phyloP scores from a whole-genome alignment of 2,797 vertebrate genomes.

The Pangasius mekongensis region DNA sequence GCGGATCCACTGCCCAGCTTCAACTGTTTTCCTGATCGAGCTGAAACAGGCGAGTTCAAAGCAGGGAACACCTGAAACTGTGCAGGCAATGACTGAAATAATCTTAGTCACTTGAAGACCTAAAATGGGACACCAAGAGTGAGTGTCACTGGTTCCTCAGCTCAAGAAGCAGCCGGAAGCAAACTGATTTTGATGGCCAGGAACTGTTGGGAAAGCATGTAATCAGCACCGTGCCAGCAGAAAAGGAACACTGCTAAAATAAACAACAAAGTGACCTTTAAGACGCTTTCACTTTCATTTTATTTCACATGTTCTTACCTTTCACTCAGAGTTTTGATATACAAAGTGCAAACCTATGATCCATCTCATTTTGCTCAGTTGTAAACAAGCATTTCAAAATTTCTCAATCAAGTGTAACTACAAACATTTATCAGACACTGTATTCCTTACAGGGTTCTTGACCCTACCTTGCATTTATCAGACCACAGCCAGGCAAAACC shows the following conservation, averaged over 20 bases:
- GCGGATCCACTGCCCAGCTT: background rate
- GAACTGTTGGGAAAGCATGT: background rate
- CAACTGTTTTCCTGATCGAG: background rate
- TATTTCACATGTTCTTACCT: slow-evolving; percentile 20
- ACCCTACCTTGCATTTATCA: background rate
- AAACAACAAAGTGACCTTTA: slow-evolving; percentile 23
- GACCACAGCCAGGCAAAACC: background rate
- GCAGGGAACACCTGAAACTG: background rate
- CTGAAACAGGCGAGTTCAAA: background rate
- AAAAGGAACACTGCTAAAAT: slow-evolving; percentile 10
- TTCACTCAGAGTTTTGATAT: background rate
- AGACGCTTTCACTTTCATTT: slow-evolving; percentile 20
- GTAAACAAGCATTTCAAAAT: slow-evolving; percentile 9
- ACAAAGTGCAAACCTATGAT: slow-evolving; percentile 10
- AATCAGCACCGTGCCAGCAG: slow-evolving; percentile 3
- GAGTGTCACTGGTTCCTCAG: background rate
- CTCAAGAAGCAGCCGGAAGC: background rate
- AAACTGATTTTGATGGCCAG: background rate
- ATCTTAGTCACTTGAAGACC: background rate
- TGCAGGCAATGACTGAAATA: background rate
- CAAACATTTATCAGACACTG: background rate
- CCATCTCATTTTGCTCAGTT: background rate
- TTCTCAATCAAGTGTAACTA: slow-evolving; percentile 5
- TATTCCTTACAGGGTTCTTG: background rate
- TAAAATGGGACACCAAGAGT: background rate